Base-by-base conservation (phyloP, 1,140 invertebrate genomes). In the Saccostrea cuccullata region DNA sequence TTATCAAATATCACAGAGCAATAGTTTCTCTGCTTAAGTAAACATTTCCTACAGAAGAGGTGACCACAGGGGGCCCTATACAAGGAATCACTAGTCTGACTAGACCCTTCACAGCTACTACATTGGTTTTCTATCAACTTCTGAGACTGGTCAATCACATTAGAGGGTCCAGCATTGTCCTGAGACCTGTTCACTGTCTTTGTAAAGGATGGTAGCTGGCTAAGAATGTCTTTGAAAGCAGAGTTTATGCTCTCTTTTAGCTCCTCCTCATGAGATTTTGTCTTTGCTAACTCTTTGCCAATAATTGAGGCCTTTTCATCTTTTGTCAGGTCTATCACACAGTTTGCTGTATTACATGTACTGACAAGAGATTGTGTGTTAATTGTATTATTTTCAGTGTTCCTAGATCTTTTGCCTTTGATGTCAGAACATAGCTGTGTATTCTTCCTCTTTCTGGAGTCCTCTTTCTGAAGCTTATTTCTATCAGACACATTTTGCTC, bases 181-280 rank as follows among this genome's bases (percentile, higher is more conserved):
- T 55, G 12, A 55, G 15, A 40, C 8, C 15, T 86, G 17, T 13
- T 84, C 6, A 20, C 67, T n/a, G 82, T 55, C 47, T 87, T 89
- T 55, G 89, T 90, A 86, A 90, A 92, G 26, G 89, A 90, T 26
- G 91, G 91, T 30, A 92, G 56, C 20, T 55, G 67, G 8, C 88
- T 86, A 15, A 92, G 67, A 17, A 90, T 85, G 55, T 83, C 84
- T 55, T 55, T n/a, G 67, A 92, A 83, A n/a, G 91, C 91, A 67
- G 40, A 85, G 64, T 92, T 86, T 3, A 92, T 82, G 85, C 91
- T 92, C 4, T 67, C 40, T 17, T 82, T 56, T 26, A 91, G 82
- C 55, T 86, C 56, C 23, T 84, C 86, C 15, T 67, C 85, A 86
- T 88, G 89, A 84, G 23, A 82, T n/a, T 26, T 47, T 83, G n/a